Conservation (phyloP, 2,888 invertebrate genomes). For the Tipula helvola region DNA sequence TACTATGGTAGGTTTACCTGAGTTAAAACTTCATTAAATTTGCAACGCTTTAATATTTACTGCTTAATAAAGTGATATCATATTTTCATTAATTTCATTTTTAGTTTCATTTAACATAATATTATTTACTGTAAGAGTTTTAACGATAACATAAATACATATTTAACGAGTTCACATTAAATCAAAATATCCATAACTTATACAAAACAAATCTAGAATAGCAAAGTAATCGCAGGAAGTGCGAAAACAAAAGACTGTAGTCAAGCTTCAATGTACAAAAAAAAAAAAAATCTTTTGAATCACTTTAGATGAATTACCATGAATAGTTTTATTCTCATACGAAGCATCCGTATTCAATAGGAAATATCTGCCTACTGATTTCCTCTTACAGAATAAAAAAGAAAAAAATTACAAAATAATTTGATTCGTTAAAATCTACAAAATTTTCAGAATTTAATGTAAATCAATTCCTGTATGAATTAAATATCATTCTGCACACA, state of each 20-base stretch:
- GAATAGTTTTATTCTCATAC: background rate
- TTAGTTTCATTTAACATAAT: too few relatives aligned
- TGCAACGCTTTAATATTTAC: too few relatives aligned
- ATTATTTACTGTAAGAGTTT: too few relatives aligned
- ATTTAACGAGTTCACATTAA: too few relatives aligned
- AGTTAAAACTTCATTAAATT: too few relatives aligned
- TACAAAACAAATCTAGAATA: too few relatives aligned
- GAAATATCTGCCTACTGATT: background rate
- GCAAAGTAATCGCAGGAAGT: too few relatives aligned
- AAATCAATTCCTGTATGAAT: background rate
- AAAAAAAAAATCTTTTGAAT: background rate
- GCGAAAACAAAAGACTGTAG: background rate
- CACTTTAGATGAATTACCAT: background rate
- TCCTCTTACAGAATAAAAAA: background rate
- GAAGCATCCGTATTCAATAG: background rate
- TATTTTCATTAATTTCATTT: too few relatives aligned
- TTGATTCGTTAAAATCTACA: background rate
- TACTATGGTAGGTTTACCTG: too few relatives aligned
- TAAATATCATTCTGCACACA: background rate
- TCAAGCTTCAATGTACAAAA: background rate
- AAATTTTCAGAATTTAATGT: background rate
- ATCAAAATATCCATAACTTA: too few relatives aligned
- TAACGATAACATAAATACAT: too few relatives aligned
- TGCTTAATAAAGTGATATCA: too few relatives aligned
- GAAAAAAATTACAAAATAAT: background rate